phyloP scores from a whole-genome alignment of 2,888 invertebrate species.

The Drosophila atripex region DNA sequence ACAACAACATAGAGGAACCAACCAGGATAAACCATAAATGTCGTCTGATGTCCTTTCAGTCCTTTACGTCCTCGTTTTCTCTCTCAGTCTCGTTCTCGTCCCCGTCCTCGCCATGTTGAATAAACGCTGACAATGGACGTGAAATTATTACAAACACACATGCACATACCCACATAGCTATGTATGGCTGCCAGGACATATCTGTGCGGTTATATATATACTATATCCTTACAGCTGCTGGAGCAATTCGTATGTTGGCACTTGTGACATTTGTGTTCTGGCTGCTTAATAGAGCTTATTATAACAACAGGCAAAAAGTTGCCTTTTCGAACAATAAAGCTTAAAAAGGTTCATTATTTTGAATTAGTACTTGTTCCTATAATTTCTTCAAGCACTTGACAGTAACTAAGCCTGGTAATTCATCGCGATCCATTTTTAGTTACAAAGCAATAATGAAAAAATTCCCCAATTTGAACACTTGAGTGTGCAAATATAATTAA shows the following conservation, averaged over 20 bases:
- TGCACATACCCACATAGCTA: conserved; percentile 17
- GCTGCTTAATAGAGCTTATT: conserved; percentile 66
- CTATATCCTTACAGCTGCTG: conserved; percentile 34
- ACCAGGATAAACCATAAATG: conserved; percentile 54
- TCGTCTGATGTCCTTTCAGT: conserved; percentile 27
- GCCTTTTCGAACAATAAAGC: neutral
- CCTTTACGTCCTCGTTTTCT: conserved; percentile 14
- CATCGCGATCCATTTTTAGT: neutral
- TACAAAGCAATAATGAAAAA: conserved; percentile 8
- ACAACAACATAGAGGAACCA: conserved; percentile 47
- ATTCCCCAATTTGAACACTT: conserved; percentile 14
- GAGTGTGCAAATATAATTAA: conserved; percentile 22
- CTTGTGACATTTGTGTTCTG: conserved; percentile 73
- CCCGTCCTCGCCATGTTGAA: conserved; percentile 62
- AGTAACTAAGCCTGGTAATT: conserved; percentile 1
- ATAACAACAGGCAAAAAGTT: conserved; percentile 39
- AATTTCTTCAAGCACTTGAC: neutral
- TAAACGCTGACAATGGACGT: conserved; percentile 71
- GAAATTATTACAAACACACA: conserved; percentile 58
- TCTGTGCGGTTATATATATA: conserved; percentile 8
- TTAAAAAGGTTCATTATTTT: conserved; percentile 30
- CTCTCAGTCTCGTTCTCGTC: neutral
- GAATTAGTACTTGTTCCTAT: neutral
- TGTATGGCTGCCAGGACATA: conserved; percentile 21
- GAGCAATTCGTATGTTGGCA: conserved; percentile 57